phyloP scores from a whole-genome alignment of 35 echinoderm and acorn worm species.

The Acanthaster planci region DNA sequence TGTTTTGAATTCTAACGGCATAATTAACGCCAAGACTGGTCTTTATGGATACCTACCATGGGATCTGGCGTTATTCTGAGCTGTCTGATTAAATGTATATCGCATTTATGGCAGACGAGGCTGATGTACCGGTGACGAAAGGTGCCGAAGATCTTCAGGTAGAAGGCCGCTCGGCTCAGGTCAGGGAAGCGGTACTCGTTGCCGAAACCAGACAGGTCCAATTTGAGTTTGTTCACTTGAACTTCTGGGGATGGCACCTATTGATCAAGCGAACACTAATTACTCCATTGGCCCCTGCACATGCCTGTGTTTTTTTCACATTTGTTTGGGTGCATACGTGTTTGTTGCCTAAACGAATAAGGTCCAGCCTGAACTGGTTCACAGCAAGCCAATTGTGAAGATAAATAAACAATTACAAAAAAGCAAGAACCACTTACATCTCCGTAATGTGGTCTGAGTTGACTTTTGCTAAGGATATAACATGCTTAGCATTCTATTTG shows the following conservation, averaged over 20 bases:
- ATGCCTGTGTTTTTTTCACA: too few relatives aligned
- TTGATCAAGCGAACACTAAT: background rate
- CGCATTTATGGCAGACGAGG: slow-evolving; percentile 79
- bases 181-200: slow-evolving; percentile 86
- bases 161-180: slow-evolving; percentile 71
- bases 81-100: slow-evolving; percentile 85
- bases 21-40: too few relatives aligned
- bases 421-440: too few relatives aligned
- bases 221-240: slow-evolving; percentile 64
- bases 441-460: too few relatives aligned
- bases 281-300: background rate
- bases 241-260: slow-evolving; percentile 82
- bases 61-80: slow-evolving; percentile 82
- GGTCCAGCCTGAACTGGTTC: too few relatives aligned
- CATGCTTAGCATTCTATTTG: too few relatives aligned
- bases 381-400: too few relatives aligned
- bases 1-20: too few relatives aligned
- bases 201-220: slow-evolving; percentile 93
- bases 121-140: slow-evolving; percentile 82
- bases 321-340: too few relatives aligned
- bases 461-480: too few relatives aligned
- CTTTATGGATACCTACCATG: slow-evolving; percentile 59
- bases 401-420: too few relatives aligned
- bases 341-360: too few relatives aligned
- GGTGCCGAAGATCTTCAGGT: slow-evolving; percentile 96